Base-by-base conservation (phyloP, 1,140 invertebrate genomes). In the Sogatella furcifera region DNA sequence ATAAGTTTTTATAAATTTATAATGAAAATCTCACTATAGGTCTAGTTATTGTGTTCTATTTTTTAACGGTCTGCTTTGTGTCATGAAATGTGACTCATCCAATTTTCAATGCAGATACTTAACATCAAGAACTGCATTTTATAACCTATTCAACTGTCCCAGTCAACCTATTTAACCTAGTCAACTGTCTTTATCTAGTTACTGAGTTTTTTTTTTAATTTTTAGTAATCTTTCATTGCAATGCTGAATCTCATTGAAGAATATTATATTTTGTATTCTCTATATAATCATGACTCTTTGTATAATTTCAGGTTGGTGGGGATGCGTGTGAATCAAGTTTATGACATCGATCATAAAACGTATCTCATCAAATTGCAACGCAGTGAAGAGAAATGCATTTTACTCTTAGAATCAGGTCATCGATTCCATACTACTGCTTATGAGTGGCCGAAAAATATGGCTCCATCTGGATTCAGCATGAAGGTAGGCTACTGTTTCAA, bases 401-500 rank as follows among this genome's bases (percentile, higher is more conserved):
- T 99, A 52, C 72, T 99, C 4, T 73, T 99, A 4, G 97, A 99
- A 80, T 98, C 95, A 8, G 97, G 95, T 0, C 88, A 85, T 60
- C 77, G 95, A 56, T 86, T 99, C 64, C 97, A 99, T 73, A 87
- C 84, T 55, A 99, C 97, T 15, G 85, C 81, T 21, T 98, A 93
- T 79, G 95, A 98, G 72, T 99, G 97, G 97, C 95, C 95, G 0
- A 99, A 99, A 79, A 95, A 95, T 83, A 81, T 85, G 52, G 85
- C 90, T 19, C 95, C 95, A 1, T 97, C 93, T 14, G 92, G 94
- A 1, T 99, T 99, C 72, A 89, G 90, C 59, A 98, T 98, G 95
- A 99, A 99, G 81, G 89, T 91, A 70, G 11, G 34, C 53, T 22
- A 64, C n/a, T 46, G 60, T 55, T 19, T 62, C 42, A 46, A 13